Conservation (phyloP, 2,113 vertebrate genomes). For the Litocranius walleri region DNA sequence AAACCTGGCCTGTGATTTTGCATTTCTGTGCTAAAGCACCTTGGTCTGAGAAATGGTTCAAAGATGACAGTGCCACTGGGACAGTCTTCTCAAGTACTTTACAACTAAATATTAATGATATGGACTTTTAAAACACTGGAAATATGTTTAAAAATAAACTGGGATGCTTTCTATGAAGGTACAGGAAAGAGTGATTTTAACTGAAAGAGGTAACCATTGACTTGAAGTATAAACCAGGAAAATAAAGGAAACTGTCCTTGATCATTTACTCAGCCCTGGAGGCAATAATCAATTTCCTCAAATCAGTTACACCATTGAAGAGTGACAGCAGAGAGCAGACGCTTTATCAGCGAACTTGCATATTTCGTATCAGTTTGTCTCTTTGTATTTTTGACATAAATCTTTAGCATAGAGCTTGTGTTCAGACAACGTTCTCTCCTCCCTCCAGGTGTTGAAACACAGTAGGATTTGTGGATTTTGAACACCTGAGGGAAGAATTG, state of each 20-base stretch:
- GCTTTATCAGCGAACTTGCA: not conserved
- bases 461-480: conserved; percentile 23
- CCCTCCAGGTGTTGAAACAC: not conserved
- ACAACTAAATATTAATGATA: not conserved
- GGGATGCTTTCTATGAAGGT: not conserved
- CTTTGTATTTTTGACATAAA: not conserved
- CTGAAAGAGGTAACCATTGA: not conserved
- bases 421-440: not conserved
- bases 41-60: not conserved
- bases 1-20: not conserved
- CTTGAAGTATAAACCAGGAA: not conserved
- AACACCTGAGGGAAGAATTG: not conserved
- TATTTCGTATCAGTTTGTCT: conserved; percentile 12
- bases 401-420: not conserved
- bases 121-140: not conserved
- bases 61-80: not conserved
- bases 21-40: not conserved
- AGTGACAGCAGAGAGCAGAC: not conserved
- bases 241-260: not conserved
- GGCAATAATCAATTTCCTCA: conserved; percentile 38
- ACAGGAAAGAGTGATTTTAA: not conserved
- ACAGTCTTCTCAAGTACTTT: not conserved
- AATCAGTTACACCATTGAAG: conserved; percentile 9
- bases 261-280: conserved; percentile 4
- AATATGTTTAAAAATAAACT: not conserved